Evolutionary conservation across 2,113 vertebrate species (phyloP).

Genomic region (Halcyon malimbica): DNA sequence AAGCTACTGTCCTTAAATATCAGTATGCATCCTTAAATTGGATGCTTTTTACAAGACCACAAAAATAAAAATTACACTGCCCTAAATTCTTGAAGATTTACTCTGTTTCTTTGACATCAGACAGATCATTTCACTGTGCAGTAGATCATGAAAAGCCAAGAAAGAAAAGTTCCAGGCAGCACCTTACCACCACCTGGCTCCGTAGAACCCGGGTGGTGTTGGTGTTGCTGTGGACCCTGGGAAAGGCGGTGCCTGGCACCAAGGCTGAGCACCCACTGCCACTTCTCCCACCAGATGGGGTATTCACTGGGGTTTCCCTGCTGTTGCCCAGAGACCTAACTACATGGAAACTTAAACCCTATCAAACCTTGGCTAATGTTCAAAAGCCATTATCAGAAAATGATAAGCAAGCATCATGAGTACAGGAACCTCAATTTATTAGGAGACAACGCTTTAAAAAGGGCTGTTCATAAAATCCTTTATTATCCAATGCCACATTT

Average conservation of each 20-base stretch:
- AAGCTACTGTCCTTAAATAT: background rate
- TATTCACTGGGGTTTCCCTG: background rate
- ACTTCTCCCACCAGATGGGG: background rate
- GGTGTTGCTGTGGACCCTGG: background rate
- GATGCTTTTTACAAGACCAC: background rate
- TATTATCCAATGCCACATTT: background rate
- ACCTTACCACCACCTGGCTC: rapidly evolving
- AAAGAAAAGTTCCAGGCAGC: background rate
- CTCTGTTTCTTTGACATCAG: background rate
- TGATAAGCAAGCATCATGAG: background rate
- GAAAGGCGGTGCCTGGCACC: background rate
- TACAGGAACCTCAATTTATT: background rate
- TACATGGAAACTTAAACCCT: background rate
- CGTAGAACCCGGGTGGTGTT: background rate
- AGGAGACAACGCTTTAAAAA: background rate
- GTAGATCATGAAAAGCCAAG: background rate
- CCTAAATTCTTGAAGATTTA: background rate
- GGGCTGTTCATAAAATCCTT: background rate
- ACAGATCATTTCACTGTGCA: background rate
- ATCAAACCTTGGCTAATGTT: background rate
- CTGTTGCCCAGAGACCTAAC: background rate
- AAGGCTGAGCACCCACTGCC: background rate
- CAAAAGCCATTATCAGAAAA: background rate
- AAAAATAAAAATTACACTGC: background rate
- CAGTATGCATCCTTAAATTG: background rate